phyloP scores from a whole-genome alignment of 2,888 invertebrate species.

The Capitulum mitella region DNA sequence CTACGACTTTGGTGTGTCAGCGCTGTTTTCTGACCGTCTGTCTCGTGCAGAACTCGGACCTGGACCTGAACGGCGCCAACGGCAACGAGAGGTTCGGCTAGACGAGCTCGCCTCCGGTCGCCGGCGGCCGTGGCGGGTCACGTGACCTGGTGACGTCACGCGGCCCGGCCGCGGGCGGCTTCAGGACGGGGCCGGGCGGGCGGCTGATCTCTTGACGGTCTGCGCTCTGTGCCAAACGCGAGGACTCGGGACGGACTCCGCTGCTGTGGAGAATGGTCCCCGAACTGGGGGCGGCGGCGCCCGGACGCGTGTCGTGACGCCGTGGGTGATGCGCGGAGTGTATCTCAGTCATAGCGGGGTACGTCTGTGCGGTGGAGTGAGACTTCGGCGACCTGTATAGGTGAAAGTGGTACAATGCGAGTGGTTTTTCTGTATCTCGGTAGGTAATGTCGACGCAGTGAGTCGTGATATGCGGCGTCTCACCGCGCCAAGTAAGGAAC shows the following conservation, averaged over 20 bases:
- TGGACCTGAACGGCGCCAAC: slow-evolving; percentile 36
- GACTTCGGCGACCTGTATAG: no score
- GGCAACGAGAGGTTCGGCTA: slow-evolving; percentile 26
- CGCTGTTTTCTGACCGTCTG: background rate
- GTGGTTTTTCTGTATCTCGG: no score
- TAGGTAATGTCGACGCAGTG: no score
- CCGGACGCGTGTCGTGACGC: background rate
- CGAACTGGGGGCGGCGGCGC: background rate
- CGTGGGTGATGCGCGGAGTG: background rate
- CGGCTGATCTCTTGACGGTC: background rate
- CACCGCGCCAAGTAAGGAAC: no score
- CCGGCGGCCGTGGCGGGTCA: background rate
- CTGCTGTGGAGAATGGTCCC: background rate
- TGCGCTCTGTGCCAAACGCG: background rate
- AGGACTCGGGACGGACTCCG: background rate
- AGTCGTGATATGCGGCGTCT: no score
- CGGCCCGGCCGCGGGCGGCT: no score
- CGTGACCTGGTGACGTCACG: no score
- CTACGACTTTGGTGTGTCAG: no score
- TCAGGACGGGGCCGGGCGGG: background rate
- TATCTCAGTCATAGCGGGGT: no score
- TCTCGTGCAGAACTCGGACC: slow-evolving; percentile 32
- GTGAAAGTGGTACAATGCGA: no score
- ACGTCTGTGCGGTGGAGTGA: no score
- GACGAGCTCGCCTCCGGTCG: background rate